Evolutionary conservation across 2,888 invertebrate genomes (phyloP), one percentile per base, ranked within the genome.

Genomic region (Idaea straminata): DNA sequence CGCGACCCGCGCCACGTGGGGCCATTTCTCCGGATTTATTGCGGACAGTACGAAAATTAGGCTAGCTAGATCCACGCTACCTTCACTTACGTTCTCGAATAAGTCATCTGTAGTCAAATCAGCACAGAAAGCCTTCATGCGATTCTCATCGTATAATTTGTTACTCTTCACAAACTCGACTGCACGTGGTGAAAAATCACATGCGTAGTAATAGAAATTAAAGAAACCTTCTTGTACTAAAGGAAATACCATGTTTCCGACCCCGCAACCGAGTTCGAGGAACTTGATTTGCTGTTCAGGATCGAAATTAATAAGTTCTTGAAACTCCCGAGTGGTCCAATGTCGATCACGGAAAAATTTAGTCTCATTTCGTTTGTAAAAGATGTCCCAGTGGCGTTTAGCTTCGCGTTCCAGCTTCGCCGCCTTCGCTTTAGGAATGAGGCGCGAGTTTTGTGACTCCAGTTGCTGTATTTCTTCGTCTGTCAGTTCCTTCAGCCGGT

Each of bases 301-400:
- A 85, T 90, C 83, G 65, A 89, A 92, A 65, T 92, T 89, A 66
- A 96, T 89, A 15, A 99, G 91, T 82, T 98, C 98, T 75, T 95
- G 92, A 91, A 99, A 99, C 92, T 99, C 99, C 80, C 98, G 94
- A 69, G 96, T 97, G 0, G 98, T 99, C 99, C 99, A 99, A 83
- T 98, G 98, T 15, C 99, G 94, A 87, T 99, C 98, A 87, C 97
- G 97, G 82, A 99, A 99, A 86, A 99, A 99, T 76, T 97, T 95
- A 0, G 96, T 97, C 77, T 97, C 97, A 82, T 99, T 99, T 68
- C 99, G 93, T 87, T 99, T 99, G 85, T 99, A 99, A 87, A 99
- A 99, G 64, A 98, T 91, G 86, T 99, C 99, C 99, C 99, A 99
- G 82, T 98, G 95, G 69, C 96, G 96, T 79, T 96, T 95, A 0